phyloP scores from a whole-genome alignment of 1,140 invertebrate genomes.

The Drosophila pachea region DNA sequence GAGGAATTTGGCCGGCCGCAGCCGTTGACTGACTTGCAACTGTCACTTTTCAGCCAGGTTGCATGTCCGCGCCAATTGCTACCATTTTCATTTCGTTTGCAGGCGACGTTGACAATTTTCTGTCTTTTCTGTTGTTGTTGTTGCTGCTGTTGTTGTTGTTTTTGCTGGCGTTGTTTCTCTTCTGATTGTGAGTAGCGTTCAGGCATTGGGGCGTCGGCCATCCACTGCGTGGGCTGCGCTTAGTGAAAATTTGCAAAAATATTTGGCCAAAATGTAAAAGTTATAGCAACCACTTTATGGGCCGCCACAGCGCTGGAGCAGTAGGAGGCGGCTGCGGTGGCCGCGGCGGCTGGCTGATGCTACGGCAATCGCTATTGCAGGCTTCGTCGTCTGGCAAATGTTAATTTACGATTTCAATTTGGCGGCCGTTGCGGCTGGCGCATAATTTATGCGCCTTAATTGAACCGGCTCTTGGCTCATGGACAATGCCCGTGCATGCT shows the following conservation, averaged over 20 bases:
- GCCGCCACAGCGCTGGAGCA: too few relatives aligned
- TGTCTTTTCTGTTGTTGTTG: neutral
- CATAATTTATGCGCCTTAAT: constrained; percentile 77
- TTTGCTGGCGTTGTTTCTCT: constrained; percentile 6
- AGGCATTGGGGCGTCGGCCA: constrained; percentile 57
- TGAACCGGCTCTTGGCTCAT: constrained; percentile 52
- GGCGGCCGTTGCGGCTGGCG: constrained; percentile 58
- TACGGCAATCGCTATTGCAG: neutral
- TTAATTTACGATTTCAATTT: constrained; percentile 78
- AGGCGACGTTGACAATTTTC: constrained; percentile 61
- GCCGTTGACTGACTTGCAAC: constrained; percentile 66
- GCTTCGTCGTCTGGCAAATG: constrained; percentile 65
- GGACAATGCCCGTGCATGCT: constrained; percentile 38
- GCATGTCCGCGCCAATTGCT: constrained; percentile 72
- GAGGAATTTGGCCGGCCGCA: constrained; percentile 17
- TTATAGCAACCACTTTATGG: constrained; percentile 55
- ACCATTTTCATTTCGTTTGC: constrained; percentile 75
- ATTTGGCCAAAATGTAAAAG: constrained; percentile 78
- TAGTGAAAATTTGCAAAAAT: constrained; percentile 77
- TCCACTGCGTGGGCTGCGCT: constrained; percentile 67
- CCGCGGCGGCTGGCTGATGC: neutral
- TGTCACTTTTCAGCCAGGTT: constrained; percentile 70
- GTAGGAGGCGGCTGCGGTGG: neutral
- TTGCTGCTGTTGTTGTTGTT: constrained; percentile 3
- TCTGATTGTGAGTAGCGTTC: constrained; percentile 41